Conservation (phyloP, 2,888 invertebrate species). For the Brachyptera putata region DNA sequence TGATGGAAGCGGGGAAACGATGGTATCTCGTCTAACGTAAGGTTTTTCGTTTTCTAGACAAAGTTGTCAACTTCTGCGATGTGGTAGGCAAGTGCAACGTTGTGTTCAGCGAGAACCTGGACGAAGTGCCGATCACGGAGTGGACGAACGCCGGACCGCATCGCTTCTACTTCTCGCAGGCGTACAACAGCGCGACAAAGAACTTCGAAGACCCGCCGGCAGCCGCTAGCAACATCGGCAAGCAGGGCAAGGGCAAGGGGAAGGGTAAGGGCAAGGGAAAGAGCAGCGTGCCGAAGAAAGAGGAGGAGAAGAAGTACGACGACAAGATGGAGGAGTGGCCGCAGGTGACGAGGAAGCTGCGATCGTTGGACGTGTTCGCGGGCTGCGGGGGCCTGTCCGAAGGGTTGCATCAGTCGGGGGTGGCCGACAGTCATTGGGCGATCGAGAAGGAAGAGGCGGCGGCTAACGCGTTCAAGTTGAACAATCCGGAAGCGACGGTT, state of each 20-base stretch:
- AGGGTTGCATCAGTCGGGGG: constrained; percentile 64
- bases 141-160: constrained; percentile 62
- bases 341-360: constrained; percentile 50
- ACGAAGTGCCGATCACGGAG: constrained; percentile 47
- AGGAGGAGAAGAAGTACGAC: constrained; percentile 35
- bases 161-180: constrained; percentile 69
- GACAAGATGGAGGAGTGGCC: constrained; percentile 40
- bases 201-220: constrained; percentile 59
- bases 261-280: constrained; percentile 67
- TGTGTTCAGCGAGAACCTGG: constrained; percentile 58
- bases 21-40: no score
- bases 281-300: constrained; percentile 49
- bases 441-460: constrained; percentile 74
- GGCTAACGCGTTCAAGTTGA: constrained; percentile 72
- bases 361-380: constrained; percentile 76
- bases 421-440: constrained; percentile 72
- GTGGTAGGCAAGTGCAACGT: constrained; percentile 69
- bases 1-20: no score
- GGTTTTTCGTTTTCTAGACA: constrained; percentile 42
- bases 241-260: constrained; percentile 48
- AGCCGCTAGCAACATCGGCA: constrained; percentile 55
- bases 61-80: constrained; percentile 53
- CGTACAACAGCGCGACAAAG: constrained; percentile 56
- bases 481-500: constrained; percentile 67
- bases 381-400: constrained; percentile 82